phyloP scores from a whole-genome alignment of 2,113 vertebrate species.

The Neolamprologus hecqui region DNA sequence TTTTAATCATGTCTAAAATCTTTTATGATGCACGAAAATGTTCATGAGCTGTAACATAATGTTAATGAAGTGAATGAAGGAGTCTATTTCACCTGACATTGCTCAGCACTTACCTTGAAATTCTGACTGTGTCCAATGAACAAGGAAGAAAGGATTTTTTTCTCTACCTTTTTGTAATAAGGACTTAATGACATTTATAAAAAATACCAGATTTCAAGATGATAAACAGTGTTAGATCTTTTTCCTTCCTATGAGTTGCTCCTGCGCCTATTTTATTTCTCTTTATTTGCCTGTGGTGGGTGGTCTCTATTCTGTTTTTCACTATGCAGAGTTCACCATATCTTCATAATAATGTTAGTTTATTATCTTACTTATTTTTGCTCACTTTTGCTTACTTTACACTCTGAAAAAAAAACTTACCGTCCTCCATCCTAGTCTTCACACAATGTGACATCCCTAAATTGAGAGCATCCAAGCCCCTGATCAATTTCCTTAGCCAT shows the following conservation, averaged over 20 bases:
- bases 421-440: not conserved
- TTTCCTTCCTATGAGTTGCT: not conserved
- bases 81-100: not conserved
- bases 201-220: not conserved
- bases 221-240: not conserved
- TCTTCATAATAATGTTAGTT: not conserved
- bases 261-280: too few species aligned
- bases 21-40: constrained; percentile 27
- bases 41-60: constrained; percentile 19
- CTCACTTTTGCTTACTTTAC: not conserved
- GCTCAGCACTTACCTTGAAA: not conserved
- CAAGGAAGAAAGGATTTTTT: not conserved
- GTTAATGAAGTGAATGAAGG: constrained; percentile 34
- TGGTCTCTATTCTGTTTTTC: not conserved
- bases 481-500: not conserved
- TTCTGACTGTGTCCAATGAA: not conserved
- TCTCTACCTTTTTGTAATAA: not conserved
- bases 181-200: not conserved
- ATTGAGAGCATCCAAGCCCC: not conserved
- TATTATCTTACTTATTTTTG: not conserved
- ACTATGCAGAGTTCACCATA: not conserved
- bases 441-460: not conserved
- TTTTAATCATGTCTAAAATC: constrained; percentile 40
- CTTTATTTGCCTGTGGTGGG: not conserved
- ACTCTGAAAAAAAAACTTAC: not conserved